These are phyloP conservation scores for Hyla sarda DNA, from an alignment of 2,113 vertebrate genomes.

Conservation along the genomic window DNA sequence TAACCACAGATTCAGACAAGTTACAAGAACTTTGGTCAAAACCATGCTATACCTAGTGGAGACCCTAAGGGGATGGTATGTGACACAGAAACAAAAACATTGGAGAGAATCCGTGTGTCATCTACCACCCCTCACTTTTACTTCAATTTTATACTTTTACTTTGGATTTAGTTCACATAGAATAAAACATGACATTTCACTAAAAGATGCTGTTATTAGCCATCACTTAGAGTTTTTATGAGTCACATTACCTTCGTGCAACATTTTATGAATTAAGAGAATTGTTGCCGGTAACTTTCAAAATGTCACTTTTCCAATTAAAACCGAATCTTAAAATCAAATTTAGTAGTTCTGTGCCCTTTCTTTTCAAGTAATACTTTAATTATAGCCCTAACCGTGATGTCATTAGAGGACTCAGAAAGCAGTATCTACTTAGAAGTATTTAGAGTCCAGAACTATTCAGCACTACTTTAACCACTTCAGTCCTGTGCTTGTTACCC, in stretches of 20 bases:
- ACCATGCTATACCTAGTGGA: too few relatives aligned
- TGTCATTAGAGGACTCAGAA: background rate
- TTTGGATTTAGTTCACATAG: background rate
- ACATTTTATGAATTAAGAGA: background rate
- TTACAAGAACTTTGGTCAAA: too few relatives aligned
- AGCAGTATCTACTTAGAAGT: background rate
- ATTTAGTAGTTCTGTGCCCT: background rate
- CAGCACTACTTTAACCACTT: too few relatives aligned
- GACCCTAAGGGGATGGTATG: too few relatives aligned
- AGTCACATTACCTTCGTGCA: background rate
- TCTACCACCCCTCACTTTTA: too few relatives aligned
- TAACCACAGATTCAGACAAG: too few relatives aligned
- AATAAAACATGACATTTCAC: constrained; percentile 33
- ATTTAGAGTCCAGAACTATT: background rate
- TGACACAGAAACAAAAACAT: too few relatives aligned
- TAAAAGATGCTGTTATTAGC: constrained; percentile 9
- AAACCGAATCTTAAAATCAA: background rate
- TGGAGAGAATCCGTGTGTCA: too few relatives aligned
- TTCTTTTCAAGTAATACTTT: background rate
- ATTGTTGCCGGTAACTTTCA: constrained; percentile 15
- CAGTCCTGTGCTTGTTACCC: too few relatives aligned
- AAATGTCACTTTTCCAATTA: constrained; percentile 31
- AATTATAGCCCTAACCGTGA: background rate
- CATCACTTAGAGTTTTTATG: constrained; percentile 20
- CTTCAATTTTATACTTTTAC: background rate